phyloP scores from a whole-genome alignment of 1,140 invertebrate species.

The Nephotettix cincticeps region DNA sequence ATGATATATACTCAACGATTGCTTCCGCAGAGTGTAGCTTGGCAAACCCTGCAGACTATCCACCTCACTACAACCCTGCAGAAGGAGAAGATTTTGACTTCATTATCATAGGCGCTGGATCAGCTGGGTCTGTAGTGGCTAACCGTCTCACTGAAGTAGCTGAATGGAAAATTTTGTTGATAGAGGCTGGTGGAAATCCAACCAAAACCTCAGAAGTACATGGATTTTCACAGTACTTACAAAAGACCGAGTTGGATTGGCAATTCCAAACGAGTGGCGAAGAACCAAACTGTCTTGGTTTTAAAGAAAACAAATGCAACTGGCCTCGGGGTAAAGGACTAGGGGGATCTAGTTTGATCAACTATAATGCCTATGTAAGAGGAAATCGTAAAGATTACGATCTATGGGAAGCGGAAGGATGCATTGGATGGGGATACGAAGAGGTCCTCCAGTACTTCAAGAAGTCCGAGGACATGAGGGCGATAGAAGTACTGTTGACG shows the following conservation, averaged over 20 bases:
- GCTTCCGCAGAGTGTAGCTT: too few species aligned
- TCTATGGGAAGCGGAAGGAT: slow-evolving; percentile 81
- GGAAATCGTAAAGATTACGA: slow-evolving; percentile 86
- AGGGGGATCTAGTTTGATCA: slow-evolving; percentile 80
- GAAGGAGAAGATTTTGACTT: too few species aligned
- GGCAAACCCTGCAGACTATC: too few species aligned
- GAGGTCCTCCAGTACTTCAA: slow-evolving; percentile 83
- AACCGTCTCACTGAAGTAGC: too few species aligned
- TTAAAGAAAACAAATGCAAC: slow-evolving; percentile 50
- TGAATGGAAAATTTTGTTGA: too few species aligned
- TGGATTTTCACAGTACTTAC: neutral
- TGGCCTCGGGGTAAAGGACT: slow-evolving; percentile 60
- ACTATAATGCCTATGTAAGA: slow-evolving; percentile 85
- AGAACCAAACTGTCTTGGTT: slow-evolving; percentile 33
- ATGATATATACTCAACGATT: too few species aligned
- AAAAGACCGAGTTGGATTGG: neutral
- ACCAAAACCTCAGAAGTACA: too few species aligned
- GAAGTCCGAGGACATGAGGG: slow-evolving; percentile 82
- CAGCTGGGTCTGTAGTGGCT: too few species aligned
- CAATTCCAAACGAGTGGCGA: neutral
- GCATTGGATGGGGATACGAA: slow-evolving; percentile 85
- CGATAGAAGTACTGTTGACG: slow-evolving; percentile 68
- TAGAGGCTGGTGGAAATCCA: too few species aligned
- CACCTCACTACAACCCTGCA: too few species aligned
- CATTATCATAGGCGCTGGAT: too few species aligned